These are phyloP conservation scores for Eucera pruinosa DNA, from an alignment of 2,888 invertebrate species.

Conservation along the genomic window DNA sequence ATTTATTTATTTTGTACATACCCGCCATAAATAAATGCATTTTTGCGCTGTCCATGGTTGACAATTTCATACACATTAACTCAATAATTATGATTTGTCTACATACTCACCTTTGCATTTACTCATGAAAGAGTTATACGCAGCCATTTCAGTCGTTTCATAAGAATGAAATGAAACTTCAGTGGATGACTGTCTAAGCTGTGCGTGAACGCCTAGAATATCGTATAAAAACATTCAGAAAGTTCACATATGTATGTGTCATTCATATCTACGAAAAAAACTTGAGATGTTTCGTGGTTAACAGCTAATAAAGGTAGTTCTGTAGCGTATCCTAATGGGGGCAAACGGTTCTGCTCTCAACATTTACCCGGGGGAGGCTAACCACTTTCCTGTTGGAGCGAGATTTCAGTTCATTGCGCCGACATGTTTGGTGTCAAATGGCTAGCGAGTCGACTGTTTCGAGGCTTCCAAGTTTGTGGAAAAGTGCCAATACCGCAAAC, in stretches of 20 bases:
- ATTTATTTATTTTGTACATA: too few relatives aligned
- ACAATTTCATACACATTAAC: too few relatives aligned
- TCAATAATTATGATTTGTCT: too few relatives aligned
- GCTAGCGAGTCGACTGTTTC: conserved; percentile 47
- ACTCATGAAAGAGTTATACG: too few relatives aligned
- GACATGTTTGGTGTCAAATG: conserved; percentile 58
- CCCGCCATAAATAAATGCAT: too few relatives aligned
- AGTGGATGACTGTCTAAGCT: background rate
- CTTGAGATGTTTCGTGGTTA: conserved; percentile 36
- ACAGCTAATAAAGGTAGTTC: conserved; percentile 48
- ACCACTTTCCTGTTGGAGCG: conserved; percentile 56
- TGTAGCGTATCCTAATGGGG: conserved; percentile 6
- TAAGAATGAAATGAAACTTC: too few relatives aligned
- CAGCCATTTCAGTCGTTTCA: too few relatives aligned
- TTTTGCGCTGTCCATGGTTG: too few relatives aligned
- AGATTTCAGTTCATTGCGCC: conserved; percentile 42
- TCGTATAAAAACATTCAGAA: background rate
- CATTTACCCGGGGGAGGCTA: conserved; percentile 28
- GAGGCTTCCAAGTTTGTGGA: conserved; percentile 55
- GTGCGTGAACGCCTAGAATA: background rate
- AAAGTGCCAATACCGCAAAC: conserved; percentile 50
- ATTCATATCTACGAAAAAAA: background rate
- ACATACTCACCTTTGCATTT: too few relatives aligned
- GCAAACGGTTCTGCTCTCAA: too few relatives aligned
- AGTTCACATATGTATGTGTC: conserved; percentile 1